These are phyloP conservation scores for Porites cylindrica DNA, from an alignment of 92 coral and sea anemone species.

Conservation along the genomic window DNA sequence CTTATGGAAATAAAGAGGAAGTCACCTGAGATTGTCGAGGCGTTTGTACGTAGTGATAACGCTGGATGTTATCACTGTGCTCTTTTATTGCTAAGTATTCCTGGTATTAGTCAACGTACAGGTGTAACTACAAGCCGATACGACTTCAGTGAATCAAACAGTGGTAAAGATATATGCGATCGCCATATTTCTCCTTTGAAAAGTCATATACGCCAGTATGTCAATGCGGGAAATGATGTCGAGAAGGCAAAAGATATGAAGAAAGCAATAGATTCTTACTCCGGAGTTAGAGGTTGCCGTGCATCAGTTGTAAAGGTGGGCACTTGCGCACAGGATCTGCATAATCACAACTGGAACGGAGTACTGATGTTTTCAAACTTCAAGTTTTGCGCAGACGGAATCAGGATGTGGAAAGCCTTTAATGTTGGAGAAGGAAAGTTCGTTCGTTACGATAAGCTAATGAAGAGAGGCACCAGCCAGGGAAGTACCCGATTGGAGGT, in stretches of 20 bases:
- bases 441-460: conserved; percentile 40
- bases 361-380: conserved; percentile 30
- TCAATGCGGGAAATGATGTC: conserved; percentile 36
- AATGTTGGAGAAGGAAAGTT: conserved; percentile 25
- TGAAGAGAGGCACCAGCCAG: conserved; percentile 24
- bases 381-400: conserved; percentile 21
- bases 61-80: conserved; percentile 51
- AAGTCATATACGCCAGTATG: conserved; percentile 31
- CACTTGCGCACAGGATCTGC: conserved; percentile 3
- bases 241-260: conserved; percentile 26
- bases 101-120: conserved; percentile 30
- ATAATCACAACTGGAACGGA: conserved; percentile 29
- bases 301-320: conserved; percentile 4
- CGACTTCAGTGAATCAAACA: conserved; percentile 30
- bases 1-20: neutral
- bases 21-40: conserved; percentile 3
- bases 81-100: conserved; percentile 21
- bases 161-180: conserved; percentile 33
- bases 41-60: conserved; percentile 14
- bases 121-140: neutral
- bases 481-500: neutral
- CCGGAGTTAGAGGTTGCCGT: conserved; percentile 33
- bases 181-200: conserved; percentile 39
- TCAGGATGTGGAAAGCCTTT: conserved; percentile 37
- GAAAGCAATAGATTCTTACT: conserved; percentile 17